phyloP scores from a whole-genome alignment of 53 echinoderm and acorn worm genomes.

The Arbacia lixula region DNA sequence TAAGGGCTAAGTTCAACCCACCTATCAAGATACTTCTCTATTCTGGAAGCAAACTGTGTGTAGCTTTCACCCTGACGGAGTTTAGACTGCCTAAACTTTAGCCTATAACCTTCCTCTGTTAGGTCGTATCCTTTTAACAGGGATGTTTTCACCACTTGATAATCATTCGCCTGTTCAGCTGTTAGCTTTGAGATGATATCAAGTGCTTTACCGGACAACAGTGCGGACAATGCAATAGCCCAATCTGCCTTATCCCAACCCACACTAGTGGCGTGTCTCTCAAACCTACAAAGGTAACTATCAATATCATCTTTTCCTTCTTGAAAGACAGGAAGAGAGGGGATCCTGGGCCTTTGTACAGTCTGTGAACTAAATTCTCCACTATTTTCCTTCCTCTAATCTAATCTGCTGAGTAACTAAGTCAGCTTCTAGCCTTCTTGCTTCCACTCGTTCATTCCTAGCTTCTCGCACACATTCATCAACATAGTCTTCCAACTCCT shows the following conservation, averaged over 20 bases:
- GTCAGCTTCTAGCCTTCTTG: too few relatives aligned
- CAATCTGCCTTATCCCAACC: conserved; percentile 59
- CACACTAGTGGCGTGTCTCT: conserved; percentile 57
- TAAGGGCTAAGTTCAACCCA: conserved; percentile 68
- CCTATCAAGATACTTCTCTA: conserved; percentile 44
- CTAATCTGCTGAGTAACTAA: too few relatives aligned
- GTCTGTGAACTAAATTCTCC: too few relatives aligned
- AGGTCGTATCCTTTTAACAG: conserved; percentile 60
- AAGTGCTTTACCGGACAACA: conserved; percentile 67
- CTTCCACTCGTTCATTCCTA: conserved; percentile 21
- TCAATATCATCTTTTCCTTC: conserved; percentile 69
- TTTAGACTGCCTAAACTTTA: conserved; percentile 59
- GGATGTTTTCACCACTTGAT: conserved; percentile 37
- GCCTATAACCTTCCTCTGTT: conserved; percentile 65
- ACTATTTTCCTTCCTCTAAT: too few relatives aligned
- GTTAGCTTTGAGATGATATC: conserved; percentile 60
- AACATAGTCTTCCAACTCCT: conserved; percentile 21
- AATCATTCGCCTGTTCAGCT: too few relatives aligned
- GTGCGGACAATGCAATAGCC: conserved; percentile 61
- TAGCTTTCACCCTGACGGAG: conserved; percentile 52
- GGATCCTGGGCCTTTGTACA: conserved; percentile 43
- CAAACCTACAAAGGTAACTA: conserved; percentile 68
- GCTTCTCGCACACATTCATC: conserved; percentile 26
- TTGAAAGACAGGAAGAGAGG: conserved; percentile 68
- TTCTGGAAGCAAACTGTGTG: conserved; percentile 50